These are phyloP conservation scores for Agrotis segetum DNA, from an alignment of 2,888 invertebrate genomes.

Conservation along the genomic window DNA sequence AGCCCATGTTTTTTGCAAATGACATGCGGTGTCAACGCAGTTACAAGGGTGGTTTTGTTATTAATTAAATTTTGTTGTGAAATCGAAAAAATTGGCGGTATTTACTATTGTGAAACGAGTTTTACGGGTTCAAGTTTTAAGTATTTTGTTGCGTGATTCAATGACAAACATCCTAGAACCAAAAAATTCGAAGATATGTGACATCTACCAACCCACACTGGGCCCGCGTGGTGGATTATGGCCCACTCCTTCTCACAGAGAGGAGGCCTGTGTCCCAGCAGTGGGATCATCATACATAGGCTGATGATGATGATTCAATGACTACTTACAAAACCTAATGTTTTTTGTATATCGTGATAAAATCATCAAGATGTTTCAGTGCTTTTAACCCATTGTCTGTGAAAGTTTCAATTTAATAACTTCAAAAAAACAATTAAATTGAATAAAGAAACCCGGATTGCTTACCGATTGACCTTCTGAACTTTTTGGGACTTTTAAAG, in stretches of 20 bases:
- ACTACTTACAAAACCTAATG: no score
- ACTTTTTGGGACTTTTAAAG: neutral
- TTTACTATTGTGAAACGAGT: neutral
- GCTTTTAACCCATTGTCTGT: neutral
- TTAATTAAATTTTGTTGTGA: constrained; percentile 40
- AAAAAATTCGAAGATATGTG: no score
- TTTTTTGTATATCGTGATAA: no score
- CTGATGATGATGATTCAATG: no score
- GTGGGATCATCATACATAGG: no score
- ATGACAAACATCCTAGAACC: no score
- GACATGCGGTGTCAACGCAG: constrained; percentile 54
- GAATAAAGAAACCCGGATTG: neutral
- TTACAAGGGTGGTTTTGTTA: constrained; percentile 14
- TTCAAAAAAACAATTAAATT: neutral
- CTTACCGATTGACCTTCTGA: neutral
- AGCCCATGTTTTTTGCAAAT: constrained; percentile 64
- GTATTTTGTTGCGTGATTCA: neutral
- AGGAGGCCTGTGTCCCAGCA: no score
- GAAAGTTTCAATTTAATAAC: neutral
- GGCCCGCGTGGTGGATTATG: no score
- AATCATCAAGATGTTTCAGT: neutral
- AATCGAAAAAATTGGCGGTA: constrained; percentile 7
- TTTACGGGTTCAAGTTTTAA: neutral
- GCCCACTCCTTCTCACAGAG: no score
- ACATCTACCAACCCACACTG: no score